Evolutionary conservation across 2,113 vertebrate species (phyloP).

Genomic region (Scomber colias): DNA sequence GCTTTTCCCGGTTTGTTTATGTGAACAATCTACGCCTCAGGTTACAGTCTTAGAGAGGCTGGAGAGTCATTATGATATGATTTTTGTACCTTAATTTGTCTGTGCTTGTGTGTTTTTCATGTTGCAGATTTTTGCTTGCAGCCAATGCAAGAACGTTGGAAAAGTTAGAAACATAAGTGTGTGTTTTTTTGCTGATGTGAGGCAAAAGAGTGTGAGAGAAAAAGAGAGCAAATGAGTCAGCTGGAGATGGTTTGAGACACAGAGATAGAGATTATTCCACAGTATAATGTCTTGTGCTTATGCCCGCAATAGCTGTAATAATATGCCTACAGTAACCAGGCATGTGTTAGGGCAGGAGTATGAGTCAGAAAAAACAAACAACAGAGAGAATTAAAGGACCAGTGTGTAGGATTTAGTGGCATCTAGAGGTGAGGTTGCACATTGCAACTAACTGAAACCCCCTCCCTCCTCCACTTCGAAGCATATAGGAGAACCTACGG

Average conservation of each 20-base stretch:
- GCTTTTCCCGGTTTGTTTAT: constrained; percentile 8
- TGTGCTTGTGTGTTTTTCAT: not conserved
- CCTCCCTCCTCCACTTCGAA: no score
- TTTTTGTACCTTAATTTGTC: constrained; percentile 14
- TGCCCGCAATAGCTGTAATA: not conserved
- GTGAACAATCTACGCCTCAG: constrained; percentile 19
- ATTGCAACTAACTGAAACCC: no score
- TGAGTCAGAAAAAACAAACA: not conserved
- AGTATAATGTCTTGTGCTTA: constrained; percentile 28
- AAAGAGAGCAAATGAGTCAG: constrained; percentile 14
- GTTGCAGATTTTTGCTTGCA: not conserved
- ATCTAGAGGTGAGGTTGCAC: no score
- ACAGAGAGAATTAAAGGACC: not conserved
- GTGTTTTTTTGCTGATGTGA: constrained; percentile 29
- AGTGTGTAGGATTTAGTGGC: no score
- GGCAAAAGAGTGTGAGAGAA: not conserved
- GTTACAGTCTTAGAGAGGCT: constrained; percentile 30
- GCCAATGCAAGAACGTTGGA: not conserved
- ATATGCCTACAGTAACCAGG: not conserved
- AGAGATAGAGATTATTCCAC: not conserved
- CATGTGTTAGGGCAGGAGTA: not conserved
- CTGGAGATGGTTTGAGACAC: constrained; percentile 30
- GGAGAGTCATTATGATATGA: not conserved
- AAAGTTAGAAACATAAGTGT: constrained; percentile 27
- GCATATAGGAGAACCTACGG: no score